Conservation (phyloP, 2,888 invertebrate genomes). For the Sinelater perroti region DNA sequence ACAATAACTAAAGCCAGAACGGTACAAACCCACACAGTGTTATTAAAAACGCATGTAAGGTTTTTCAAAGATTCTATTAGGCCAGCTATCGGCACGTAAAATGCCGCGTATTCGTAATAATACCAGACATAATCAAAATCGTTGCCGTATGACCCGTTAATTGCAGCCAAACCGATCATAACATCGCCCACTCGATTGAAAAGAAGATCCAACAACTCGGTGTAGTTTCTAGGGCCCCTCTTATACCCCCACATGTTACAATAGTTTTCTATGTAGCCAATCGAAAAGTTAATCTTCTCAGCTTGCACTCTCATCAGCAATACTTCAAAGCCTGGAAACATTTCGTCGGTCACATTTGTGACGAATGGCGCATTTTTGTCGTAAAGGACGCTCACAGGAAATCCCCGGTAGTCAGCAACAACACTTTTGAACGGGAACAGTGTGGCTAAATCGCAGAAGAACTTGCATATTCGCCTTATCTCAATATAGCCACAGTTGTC, state of each 20-base stretch:
- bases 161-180: conserved; percentile 68
- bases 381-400: conserved; percentile 35
- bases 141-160: conserved; percentile 66
- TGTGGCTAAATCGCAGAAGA: not conserved
- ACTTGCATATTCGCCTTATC: not conserved
- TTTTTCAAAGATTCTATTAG: conserved; percentile 63
- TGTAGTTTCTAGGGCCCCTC: conserved; percentile 61
- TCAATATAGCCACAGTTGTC: not conserved
- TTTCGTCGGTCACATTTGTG: conserved; percentile 31
- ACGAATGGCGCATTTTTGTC: conserved; percentile 40
- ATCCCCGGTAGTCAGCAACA: conserved; percentile 48
- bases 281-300: conserved; percentile 38
- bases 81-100: conserved; percentile 65
- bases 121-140: conserved; percentile 65
- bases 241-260: conserved; percentile 39
- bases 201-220: conserved; percentile 22
- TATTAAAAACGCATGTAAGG: conserved; percentile 62
- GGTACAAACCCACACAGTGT: conserved; percentile 62
- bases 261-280: conserved; percentile 30
- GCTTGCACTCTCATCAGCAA: conserved; percentile 34
- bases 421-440: too few relatives aligned
- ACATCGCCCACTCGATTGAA: conserved; percentile 59
- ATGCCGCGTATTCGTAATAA: conserved; percentile 67
- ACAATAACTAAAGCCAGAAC: conserved; percentile 48
- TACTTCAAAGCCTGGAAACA: conserved; percentile 44